Evolutionary conservation across 2,113 vertebrate genomes (phyloP).

Genomic region (Dolichallabes microphthalmus): DNA sequence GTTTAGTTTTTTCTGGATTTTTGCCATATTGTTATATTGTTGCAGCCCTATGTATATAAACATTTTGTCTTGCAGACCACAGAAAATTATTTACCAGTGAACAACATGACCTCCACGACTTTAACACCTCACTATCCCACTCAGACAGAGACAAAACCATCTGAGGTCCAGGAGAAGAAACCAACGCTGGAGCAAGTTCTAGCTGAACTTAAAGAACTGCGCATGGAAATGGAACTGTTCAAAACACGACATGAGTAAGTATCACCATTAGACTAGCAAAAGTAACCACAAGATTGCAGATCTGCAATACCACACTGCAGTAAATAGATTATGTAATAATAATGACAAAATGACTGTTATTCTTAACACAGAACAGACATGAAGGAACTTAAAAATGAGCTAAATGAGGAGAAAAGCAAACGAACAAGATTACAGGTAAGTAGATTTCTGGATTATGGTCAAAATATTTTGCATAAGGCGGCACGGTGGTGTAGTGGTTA

Average conservation of each 20-base stretch:
- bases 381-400: constrained; percentile 73
- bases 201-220: constrained; percentile 70
- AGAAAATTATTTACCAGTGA: too few species aligned
- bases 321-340: neutral
- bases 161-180: constrained; percentile 50
- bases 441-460: neutral
- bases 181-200: constrained; percentile 59
- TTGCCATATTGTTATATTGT: too few species aligned
- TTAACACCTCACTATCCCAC: constrained; percentile 42
- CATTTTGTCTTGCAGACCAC: too few species aligned
- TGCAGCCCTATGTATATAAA: too few species aligned
- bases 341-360: constrained; percentile 26
- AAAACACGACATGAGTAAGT: constrained; percentile 69
- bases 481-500: too few species aligned
- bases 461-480: neutral
- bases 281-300: neutral
- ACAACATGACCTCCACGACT: constrained; percentile 51
- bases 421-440: constrained; percentile 68
- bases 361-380: constrained; percentile 68
- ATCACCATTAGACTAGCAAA: neutral
- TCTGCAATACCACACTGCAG: neutral
- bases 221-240: constrained; percentile 69
- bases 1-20: too few species aligned
- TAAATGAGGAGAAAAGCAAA: constrained; percentile 68
- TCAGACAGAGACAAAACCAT: constrained; percentile 35